phyloP scores from a whole-genome alignment of 1,140 invertebrate species.

The Leptinotarsa lineolata region DNA sequence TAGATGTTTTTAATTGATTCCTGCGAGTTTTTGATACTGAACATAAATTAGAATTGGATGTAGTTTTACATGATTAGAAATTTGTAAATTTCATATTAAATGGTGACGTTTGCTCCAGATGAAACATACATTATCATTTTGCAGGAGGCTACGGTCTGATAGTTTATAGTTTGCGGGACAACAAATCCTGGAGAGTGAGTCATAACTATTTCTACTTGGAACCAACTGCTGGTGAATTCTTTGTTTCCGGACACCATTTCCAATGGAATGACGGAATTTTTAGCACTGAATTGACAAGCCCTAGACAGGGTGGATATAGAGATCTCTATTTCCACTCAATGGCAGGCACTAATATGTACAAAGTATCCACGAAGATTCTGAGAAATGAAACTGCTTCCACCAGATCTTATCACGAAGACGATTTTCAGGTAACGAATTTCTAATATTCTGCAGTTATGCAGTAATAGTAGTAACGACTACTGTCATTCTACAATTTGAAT shows the following conservation, averaged over 20 bases:
- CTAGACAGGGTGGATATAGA: slow-evolving; percentile 60
- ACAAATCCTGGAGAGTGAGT: slow-evolving; percentile 69
- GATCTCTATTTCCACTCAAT: slow-evolving; percentile 72
- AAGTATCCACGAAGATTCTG: slow-evolving; percentile 67
- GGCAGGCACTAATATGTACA: slow-evolving; percentile 68
- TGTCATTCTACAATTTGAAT: too few relatives aligned
- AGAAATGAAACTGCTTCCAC: slow-evolving; percentile 63
- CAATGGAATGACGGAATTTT: slow-evolving; percentile 78
- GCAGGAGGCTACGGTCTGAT: slow-evolving; percentile 66
- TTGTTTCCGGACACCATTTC: slow-evolving; percentile 65
- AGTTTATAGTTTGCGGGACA: slow-evolving; percentile 67
- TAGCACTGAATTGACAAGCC: slow-evolving; percentile 65
- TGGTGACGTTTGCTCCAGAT: too few relatives aligned
- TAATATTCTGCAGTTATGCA: neutral
- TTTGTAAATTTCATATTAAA: too few relatives aligned
- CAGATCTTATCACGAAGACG: slow-evolving; percentile 62
- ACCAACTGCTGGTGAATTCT: slow-evolving; percentile 69
- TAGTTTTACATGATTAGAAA: too few relatives aligned
- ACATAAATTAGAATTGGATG: too few relatives aligned
- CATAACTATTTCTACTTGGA: slow-evolving; percentile 78
- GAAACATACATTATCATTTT: neutral
- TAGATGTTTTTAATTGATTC: too few relatives aligned
- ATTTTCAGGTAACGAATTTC: slow-evolving; percentile 55
- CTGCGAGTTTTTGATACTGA: too few relatives aligned
- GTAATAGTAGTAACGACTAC: too few relatives aligned